Conservation (phyloP, 2,888 invertebrate genomes). For the Pasiphila rectangulata region DNA sequence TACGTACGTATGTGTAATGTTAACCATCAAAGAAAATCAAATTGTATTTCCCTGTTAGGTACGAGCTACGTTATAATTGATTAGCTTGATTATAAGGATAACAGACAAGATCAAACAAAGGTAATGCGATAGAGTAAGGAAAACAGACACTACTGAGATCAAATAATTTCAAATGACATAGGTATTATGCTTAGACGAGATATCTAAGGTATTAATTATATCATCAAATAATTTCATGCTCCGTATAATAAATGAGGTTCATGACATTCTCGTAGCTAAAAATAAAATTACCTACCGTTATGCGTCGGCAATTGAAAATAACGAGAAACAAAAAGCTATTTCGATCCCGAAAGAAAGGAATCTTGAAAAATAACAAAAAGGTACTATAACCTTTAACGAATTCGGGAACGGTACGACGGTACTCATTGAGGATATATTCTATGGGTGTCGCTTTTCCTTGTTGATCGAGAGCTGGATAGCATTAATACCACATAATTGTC, state of each 20-base stretch:
- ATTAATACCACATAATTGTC: background rate
- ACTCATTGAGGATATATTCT: slow-evolving; percentile 32
- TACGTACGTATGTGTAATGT: too few species aligned
- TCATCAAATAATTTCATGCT: background rate
- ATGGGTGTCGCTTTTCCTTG: slow-evolving; percentile 27
- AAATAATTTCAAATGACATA: too few species aligned
- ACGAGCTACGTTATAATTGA: too few species aligned
- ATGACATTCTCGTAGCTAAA: slow-evolving; percentile 2
- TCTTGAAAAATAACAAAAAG: slow-evolving; percentile 29
- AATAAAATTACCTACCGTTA: slow-evolving; percentile 17
- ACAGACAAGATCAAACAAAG: too few species aligned
- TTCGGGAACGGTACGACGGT: slow-evolving; percentile 19
- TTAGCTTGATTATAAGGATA: too few species aligned
- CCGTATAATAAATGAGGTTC: background rate
- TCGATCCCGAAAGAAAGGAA: slow-evolving; percentile 8
- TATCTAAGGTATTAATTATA: too few species aligned
- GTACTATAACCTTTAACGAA: slow-evolving; percentile 1
- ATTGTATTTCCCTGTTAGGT: too few species aligned
- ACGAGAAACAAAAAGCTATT: slow-evolving; percentile 1
- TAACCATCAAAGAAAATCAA: too few species aligned
- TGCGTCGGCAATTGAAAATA: slow-evolving; percentile 16
- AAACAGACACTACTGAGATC: too few species aligned
- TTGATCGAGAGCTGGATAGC: slow-evolving; percentile 1
- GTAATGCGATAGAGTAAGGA: too few species aligned
- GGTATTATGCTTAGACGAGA: too few species aligned